Evolutionary conservation across 2,888 invertebrate species (phyloP), one percentile per base, ranked within the genome.

Genomic region (Drosophila pseudotakahashii): DNA sequence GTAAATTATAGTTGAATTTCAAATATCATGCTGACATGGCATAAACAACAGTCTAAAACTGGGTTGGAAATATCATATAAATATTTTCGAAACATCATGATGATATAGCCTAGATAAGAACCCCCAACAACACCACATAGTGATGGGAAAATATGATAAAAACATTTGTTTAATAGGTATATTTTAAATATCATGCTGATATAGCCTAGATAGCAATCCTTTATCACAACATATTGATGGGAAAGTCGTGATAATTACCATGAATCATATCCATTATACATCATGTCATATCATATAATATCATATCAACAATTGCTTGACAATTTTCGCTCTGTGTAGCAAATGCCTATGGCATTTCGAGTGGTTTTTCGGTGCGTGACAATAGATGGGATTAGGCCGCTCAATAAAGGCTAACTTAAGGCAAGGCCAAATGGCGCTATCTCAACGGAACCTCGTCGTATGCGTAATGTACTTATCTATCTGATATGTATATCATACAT

Each of bases 361-460:
- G 14, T 19, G 45, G 16, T 9, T 54, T 14, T n/a, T 16, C 34
- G 44, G 45, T 14, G 48, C 55, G 51, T 62, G 64, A 62, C 51
- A 62, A 64, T 62, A 62, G 37, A 13, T 2, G 64, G 63, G 64
- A 64, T 63, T 64, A 52, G 63, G 37, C 14, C 44, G 26, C 66
- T 54, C 47, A 67, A 67, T 50, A 45, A 68, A 58, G 37, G 58
- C 50, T n/a, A 14, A 51, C 50, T 58, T 57, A 44, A 51, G 50
- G 50, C 68, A 68, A 68, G 68, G 68, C 58, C 68, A 52, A 41
- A 34, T 11, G 26, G 26, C 32, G 10, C 30, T 64, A 45, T 51
- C 63, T 64, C 26, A 26, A 26, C 26, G 37, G 44, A n/a, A 23
- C n/a, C 34, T 0, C 11, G 51, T 45, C 45, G 32, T 63, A 66